These are phyloP conservation scores for Dromas ardeola DNA, from an alignment of 2,113 vertebrate species.

Conservation along the genomic window DNA sequence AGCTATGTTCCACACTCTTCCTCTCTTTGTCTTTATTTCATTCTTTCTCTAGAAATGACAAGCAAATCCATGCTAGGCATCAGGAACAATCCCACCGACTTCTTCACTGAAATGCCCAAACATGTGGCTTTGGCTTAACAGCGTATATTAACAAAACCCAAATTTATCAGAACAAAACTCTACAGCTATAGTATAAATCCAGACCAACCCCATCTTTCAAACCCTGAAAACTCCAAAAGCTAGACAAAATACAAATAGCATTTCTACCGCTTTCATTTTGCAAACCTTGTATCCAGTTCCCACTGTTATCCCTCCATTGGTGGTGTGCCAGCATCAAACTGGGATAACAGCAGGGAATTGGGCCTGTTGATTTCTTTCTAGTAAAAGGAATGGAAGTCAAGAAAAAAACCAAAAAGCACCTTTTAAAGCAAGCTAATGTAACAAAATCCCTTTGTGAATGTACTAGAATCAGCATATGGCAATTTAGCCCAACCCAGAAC, in stretches of 20 bases:
- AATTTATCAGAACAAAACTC: not conserved
- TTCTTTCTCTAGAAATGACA: not conserved
- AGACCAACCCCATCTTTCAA: not conserved
- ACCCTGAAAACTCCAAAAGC: not conserved
- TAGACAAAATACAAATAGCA: not conserved
- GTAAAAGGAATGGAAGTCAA: not conserved
- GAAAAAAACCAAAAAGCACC: not conserved
- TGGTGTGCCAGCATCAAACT: not conserved
- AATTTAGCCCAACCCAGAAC: constrained; percentile 27
- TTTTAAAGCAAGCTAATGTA: constrained; percentile 5
- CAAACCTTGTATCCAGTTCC: not conserved
- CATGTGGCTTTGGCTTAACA: not conserved
- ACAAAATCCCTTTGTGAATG: not conserved
- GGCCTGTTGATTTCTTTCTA: not conserved
- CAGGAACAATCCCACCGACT: not conserved
- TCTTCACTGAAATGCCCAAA: not conserved
- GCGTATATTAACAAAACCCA: not conserved
- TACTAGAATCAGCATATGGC: not conserved
- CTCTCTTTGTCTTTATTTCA: not conserved
- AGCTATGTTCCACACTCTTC: not conserved
- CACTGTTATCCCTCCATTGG: not conserved
- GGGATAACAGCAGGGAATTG: not conserved
- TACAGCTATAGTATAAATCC: not conserved
- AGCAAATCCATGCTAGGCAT: not conserved
- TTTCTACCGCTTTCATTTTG: not conserved